Base-by-base conservation (phyloP, 2,113 vertebrate genomes). In the Trogon melanurus region DNA sequence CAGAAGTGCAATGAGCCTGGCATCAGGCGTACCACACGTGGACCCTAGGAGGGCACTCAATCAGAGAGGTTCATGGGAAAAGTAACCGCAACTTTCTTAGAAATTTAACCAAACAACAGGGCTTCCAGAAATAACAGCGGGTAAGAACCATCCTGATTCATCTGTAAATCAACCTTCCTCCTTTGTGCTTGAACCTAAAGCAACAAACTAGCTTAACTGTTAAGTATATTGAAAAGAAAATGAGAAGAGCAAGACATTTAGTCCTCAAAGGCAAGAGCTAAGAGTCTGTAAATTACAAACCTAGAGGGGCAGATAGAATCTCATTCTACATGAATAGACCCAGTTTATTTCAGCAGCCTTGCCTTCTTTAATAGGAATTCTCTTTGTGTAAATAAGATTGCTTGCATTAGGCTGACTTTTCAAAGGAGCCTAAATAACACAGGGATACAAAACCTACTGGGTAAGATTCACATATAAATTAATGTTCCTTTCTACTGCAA, bases 281-380 rank as follows among this genome's bases (percentile, higher is more conserved):
- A 32, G 73, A 81, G 16, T 86, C 82, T 84, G 60, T 70, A 81
- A 91, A 87, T 82, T 70, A 81, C 74, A 87, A 92, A 82, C 51
- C 57, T 15, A 50, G 45, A 85, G 57, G 66, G 66, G 53, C 19
- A 78, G 70, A 72, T 16, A 85, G 41, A 75, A 82, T 69, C 53
- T 38, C 50, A 85, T 64, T 75, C 57, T 73, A n/a, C 16, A 18
- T 72, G 26, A 96, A 71, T 29, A 75, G 57, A 71, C 10, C 2
- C 26, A n/a, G 70, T 82, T 93, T 69, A 83, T 91, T 91, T 36
- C 45, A 75, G 41, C 44, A 89, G 57, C 12, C 13, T 61, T 50
- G 41, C 47, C 18, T 54, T 36, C 76, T 61, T 87, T 47, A 85
- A 32, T 61, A 36, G 41, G 58, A 89, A 81, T 54, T 85, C 66